Base-by-base conservation (phyloP, 1,140 invertebrate genomes). In the Chironomus striatipennis region DNA sequence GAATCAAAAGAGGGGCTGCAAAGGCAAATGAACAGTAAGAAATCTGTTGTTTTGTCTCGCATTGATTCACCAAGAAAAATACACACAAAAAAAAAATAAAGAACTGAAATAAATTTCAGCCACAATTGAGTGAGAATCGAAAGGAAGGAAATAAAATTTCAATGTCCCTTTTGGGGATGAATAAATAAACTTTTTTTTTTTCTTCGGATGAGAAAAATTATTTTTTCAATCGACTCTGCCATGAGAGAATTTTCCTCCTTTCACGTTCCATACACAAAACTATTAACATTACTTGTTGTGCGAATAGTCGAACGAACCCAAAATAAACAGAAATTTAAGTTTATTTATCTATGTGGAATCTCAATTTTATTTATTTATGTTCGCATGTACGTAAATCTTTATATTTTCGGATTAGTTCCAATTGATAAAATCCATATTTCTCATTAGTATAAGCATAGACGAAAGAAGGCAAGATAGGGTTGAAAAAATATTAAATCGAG, bases 341-440 rank as follows among this genome's bases (percentile, higher is more conserved):
- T 34, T 34, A 34, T 34, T 34, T 34, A 34, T 34, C 24, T 34
- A 34, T 34, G 24, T 57, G 47, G 12, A n/a, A 57, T 15, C 47
- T n/a, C 47, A 57, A 57, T 57, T 57, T n/a, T 57, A 57, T 57
- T 57, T 57, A 57, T 57, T 57, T 57, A n/a, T 57, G 47, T n/a
- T 15, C 1, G 47, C 47, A 57, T 57, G 47, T n/a, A 57, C 47
- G 47, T 57, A 57, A 57, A 57, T 57, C 47, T 57, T 15, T 47
- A 10, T 47, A 47, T 47, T 10, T 57, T 57, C 12, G n/a, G 47
- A 57, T 57, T 57, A 57, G 12, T 57, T 57, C 47, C 47, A 57
- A 57, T 57, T 57, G 47, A 57, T 57, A 57, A 57, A 57, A 57
- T 57, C 12, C 47, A 57, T 10, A n/a, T n/a, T 57, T 57, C n/a